Evolutionary conservation across 2,797 vertebrate genomes (phyloP), one percentile per base, ranked within the genome.

Genomic region (Rhinophrynus dorsalis): DNA sequence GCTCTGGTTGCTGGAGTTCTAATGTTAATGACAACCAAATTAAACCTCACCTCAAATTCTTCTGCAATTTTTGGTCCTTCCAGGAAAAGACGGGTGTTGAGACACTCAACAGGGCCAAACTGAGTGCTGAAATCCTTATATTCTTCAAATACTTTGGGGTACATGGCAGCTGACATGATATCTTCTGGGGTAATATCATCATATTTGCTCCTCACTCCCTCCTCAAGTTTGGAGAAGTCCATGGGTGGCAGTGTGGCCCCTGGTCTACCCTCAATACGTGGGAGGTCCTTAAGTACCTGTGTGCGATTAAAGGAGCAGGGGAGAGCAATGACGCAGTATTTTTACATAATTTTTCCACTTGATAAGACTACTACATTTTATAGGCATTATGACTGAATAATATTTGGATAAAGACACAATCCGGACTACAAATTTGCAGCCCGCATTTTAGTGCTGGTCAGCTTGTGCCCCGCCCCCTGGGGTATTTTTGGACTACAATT

Each of bases 41-140:
- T 13, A 17, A 5, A 50, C 73, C 38, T 80, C n/a, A 96, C 96
- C 94, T 97, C 93, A 74, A 97, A 96, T 79, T 96, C 94, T 75
- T 97, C 95, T 0, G 95, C 96, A 2, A 98, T 95, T 74, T 92
- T 89, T 71, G 96, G 96, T 38, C 96, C 96, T 51, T 97, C 94
- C 64, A 97, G 85, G 84, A 97, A 97, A 56, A 98, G 92, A 20
- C 96, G 90, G 5, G 95, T 96, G 76, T 82, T 92, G 40, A 98
- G 93, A 76, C 94, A 95, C 54, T 96, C 92, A 37, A 98, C 91
- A 0, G 95, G 95, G 2, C 95, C 95, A 13, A 97, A 98, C 78
- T 83, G 89, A 57, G 81, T 55, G 0, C 89, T 91, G 66, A 98
- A 98, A 0, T 94, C 90, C 67, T 94, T 93, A 78, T 90, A 97